A percentile compares a stretch with the other conserved stretches of the same genome.
These are phyloP conservation scores for Paraplagusia blochii DNA, from an alignment of 2,113 vertebrate genomes.

Conservation along the genomic window DNA sequence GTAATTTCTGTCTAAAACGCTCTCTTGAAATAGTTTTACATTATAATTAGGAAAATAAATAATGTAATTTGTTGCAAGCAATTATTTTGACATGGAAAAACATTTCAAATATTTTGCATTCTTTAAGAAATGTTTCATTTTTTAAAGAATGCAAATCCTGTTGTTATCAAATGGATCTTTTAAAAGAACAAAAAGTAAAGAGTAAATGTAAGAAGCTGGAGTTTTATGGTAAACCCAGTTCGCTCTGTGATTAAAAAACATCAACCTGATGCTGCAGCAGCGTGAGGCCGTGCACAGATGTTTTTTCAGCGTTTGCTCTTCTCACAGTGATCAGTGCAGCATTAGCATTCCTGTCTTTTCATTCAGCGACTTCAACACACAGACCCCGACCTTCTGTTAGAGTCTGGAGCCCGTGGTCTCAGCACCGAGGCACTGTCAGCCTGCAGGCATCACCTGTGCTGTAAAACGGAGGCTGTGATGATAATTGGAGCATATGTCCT, in stretches of 20 bases:
- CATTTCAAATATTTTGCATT: no score
- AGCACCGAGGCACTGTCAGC: conserved; percentile 11
- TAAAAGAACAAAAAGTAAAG: no score
- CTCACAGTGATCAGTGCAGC: conserved; percentile 6
- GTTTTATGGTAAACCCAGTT: no score
- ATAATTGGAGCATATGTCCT: conserved; percentile 37
- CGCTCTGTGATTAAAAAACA: not conserved
- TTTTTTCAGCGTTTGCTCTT: not conserved
- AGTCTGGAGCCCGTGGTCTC: conserved; percentile 12
- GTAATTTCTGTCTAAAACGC: no score
- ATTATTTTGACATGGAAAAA: no score
- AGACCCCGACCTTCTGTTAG: conserved; percentile 6
- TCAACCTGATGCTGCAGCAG: not conserved
- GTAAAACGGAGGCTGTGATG: conserved; percentile 5
- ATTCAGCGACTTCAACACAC: conserved; percentile 11
- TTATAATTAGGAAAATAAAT: no score
- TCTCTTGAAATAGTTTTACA: no score
- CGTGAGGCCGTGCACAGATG: not conserved
- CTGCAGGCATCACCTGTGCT: not conserved
- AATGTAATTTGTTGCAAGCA: no score
- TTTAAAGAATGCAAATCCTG: no score
- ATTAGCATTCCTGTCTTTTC: not conserved
- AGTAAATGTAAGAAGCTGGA: no score
- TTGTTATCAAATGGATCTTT: no score
- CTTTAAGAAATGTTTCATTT: no score